Conservation (phyloP, 2,888 invertebrate species). For the Acronicta alni region DNA sequence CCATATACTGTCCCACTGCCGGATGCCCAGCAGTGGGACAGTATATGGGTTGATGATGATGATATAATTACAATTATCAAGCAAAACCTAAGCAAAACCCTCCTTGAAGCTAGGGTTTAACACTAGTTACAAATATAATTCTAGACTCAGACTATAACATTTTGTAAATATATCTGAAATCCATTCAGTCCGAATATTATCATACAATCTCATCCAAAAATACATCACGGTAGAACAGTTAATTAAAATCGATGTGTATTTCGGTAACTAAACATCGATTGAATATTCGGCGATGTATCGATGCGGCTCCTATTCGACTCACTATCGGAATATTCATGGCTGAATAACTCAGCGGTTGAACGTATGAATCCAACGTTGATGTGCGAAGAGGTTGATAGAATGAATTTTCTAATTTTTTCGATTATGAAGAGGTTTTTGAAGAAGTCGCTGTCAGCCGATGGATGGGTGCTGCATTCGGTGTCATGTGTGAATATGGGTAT, state of each 20-base stretch:
- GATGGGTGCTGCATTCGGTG: too few species aligned
- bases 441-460: too few species aligned
- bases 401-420: not conserved
- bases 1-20: too few species aligned
- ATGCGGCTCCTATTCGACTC: slow-evolving; percentile 30
- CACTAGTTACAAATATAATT: too few species aligned
- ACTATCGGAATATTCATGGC: slow-evolving; percentile 57
- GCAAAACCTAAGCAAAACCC: too few species aligned
- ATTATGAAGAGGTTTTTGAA: not conserved
- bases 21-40: too few species aligned
- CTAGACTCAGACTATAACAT: too few species aligned
- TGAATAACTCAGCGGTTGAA: slow-evolving; percentile 58
- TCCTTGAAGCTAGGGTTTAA: too few species aligned
- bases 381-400: slow-evolving; percentile 7
- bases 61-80: too few species aligned
- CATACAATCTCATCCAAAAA: not conserved
- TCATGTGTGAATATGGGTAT: too few species aligned
- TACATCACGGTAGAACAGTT: slow-evolving; percentile 7
- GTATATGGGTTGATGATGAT: too few species aligned
- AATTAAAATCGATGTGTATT: slow-evolving; percentile 43
- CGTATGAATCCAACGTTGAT: slow-evolving; percentile 25
- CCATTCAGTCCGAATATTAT: not conserved
- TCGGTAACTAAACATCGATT: slow-evolving; percentile 36
- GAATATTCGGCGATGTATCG: slow-evolving; percentile 42
- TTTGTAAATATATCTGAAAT: not conserved